Percentiles rank a stretch among this genome's conserved stretches.
phyloP scores from a whole-genome alignment of 2,888 invertebrate genomes.

The Lacanobia oleracea region DNA sequence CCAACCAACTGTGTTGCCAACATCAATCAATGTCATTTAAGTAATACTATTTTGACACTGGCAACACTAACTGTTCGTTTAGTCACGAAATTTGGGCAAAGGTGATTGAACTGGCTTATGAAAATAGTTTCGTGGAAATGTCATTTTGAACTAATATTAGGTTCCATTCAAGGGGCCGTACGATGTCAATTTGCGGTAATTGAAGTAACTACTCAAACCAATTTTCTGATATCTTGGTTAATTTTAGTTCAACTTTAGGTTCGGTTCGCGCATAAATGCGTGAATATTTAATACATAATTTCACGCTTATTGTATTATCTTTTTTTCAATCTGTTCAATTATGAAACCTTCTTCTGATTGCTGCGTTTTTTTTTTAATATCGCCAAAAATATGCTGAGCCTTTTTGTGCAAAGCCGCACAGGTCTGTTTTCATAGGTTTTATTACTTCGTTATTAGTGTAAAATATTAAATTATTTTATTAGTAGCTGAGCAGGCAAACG shows the following conservation, averaged over 20 bases:
- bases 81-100: slow-evolving; percentile 30
- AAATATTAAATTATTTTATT: too few relatives aligned
- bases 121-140: slow-evolving; percentile 17
- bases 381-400: too few relatives aligned
- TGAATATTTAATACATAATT: too few relatives aligned
- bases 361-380: too few relatives aligned
- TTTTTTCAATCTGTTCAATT: too few relatives aligned
- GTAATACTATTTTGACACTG: slow-evolving; percentile 55
- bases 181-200: not conserved
- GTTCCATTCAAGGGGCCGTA: not conserved
- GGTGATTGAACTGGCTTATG: slow-evolving; percentile 8
- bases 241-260: not conserved
- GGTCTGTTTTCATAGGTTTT: too few relatives aligned
- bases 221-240: not conserved
- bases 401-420: too few relatives aligned
- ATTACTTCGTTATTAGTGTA: too few relatives aligned
- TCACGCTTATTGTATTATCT: too few relatives aligned
- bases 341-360: too few relatives aligned
- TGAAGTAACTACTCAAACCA: not conserved
- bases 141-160: not conserved
- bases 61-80: slow-evolving; percentile 35
- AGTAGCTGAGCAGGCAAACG: too few relatives aligned
- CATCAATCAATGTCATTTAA: slow-evolving; percentile 60
- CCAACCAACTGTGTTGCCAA: slow-evolving; percentile 31
- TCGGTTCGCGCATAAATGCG: too few relatives aligned